A percentile compares a stretch with the other conserved stretches of the same genome.
phyloP scores from a whole-genome alignment of 2,113 vertebrate genomes.

The Eubucco bourcierii region DNA sequence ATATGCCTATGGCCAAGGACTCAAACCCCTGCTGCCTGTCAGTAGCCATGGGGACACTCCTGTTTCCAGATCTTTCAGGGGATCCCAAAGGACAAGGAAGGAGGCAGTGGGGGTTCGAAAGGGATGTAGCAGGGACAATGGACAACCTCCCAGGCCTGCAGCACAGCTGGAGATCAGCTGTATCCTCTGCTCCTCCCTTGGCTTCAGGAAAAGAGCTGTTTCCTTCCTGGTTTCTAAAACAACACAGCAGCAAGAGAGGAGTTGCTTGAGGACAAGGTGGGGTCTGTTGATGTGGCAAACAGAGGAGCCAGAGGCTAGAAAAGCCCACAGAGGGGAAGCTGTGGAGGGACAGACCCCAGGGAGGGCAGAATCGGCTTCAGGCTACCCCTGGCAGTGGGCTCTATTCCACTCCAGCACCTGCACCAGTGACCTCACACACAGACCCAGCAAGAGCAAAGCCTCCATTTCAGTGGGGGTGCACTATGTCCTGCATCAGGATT shows the following conservation, averaged over 20 bases:
- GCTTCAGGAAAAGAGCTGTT: slow-evolving; percentile 27
- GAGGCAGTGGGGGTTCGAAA: neutral
- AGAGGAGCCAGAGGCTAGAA: neutral
- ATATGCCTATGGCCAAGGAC: neutral
- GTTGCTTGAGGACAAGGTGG: neutral
- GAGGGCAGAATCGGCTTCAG: neutral
- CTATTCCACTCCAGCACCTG: neutral
- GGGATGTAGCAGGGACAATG: neutral
- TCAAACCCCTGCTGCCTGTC: neutral
- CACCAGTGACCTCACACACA: neutral
- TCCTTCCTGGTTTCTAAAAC: slow-evolving; percentile 34
- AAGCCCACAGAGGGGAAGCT: neutral
- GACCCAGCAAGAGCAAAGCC: neutral
- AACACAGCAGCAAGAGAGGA: neutral
- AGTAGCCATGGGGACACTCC: neutral
- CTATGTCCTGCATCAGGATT: neutral
- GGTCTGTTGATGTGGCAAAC: neutral
- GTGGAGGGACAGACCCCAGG: accelerated
- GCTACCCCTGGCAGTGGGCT: accelerated
- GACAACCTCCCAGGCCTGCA: neutral
- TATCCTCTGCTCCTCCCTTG: neutral
- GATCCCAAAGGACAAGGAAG: neutral
- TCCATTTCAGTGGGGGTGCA: neutral
- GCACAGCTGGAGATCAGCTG: slow-evolving; percentile 38
- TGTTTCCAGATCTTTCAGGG: neutral